A percentile compares a stretch with the other conserved stretches of the same genome.
These are phyloP conservation scores for Phodopus roborovskii DNA, from an alignment of 2,113 vertebrate genomes.

Conservation along the genomic window DNA sequence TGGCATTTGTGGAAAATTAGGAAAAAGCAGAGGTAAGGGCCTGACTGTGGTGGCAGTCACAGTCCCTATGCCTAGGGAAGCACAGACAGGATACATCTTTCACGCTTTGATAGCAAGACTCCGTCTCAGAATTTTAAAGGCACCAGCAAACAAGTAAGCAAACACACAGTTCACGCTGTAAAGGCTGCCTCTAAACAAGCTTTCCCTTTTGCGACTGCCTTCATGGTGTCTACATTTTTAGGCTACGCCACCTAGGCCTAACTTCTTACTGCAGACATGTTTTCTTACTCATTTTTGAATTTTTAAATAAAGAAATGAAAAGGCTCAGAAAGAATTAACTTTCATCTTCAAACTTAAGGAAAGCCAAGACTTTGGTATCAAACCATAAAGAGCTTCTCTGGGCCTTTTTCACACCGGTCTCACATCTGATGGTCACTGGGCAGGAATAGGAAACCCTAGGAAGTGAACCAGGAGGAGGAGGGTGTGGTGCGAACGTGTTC, in stretches of 20 bases:
- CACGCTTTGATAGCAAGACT: background rate
- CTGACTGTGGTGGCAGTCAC: background rate
- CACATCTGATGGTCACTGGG: background rate
- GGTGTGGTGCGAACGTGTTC: conserved; percentile 66
- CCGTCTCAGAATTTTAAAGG: background rate
- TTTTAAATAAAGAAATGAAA: conserved; percentile 36
- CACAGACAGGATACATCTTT: background rate
- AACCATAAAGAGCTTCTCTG: background rate
- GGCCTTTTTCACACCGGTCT: background rate
- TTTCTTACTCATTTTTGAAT: background rate
- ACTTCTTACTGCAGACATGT: background rate
- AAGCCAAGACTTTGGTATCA: background rate
- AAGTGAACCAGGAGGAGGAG: conserved; percentile 31
- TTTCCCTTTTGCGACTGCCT: too few relatives aligned
- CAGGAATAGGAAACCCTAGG: conserved; percentile 56
- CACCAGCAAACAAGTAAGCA: background rate
- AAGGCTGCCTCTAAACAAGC: too few relatives aligned
- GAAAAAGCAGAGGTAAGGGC: background rate
- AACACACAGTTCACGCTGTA: too few relatives aligned
- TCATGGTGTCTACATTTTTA: background rate
- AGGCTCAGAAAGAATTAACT: background rate
- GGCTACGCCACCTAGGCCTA: background rate
- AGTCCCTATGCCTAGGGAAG: background rate
- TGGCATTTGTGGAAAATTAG: background rate
- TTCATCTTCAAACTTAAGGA: conserved; percentile 19